Evolutionary conservation across 2,888 invertebrate genomes (phyloP), one percentile per base, ranked within the genome.

Genomic region (Cryptus viduatorius): DNA sequence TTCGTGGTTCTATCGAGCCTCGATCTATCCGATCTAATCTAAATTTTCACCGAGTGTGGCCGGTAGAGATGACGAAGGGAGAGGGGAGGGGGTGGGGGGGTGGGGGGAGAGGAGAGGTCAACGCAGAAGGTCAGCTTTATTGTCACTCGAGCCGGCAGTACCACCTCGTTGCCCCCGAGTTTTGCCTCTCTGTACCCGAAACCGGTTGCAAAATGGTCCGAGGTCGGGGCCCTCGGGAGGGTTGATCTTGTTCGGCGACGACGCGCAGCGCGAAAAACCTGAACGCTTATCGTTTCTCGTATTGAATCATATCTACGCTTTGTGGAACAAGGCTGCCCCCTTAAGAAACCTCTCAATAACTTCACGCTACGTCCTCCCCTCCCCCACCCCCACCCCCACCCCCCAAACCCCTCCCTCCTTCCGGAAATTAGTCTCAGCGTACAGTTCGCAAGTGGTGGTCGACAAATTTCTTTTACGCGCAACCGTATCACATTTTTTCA

Each of bases 181-280:
- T 64, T 46, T 42, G 48, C 37, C 24, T 37, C 44, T 71, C 48
- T 82, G 50, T 73, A 79, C 56, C 42, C 24, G 65, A 44, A 84
- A 84, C 84, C 84, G 84, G 84, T 84, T 84, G 84, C 81, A 84
- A 84, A 84, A 84, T 84, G 84, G 81, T 79, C 84, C 84, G 84
- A 84, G 84, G 77, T 84, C 84, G 67, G 65, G 37, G 81, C 81
- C 84, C 84, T 69, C 84, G 42, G 10, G 31, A 69, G 84, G 84
- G 84, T 84, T 84, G 84, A 73, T 84, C 81, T 65, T 79, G 73
- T 81, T 84, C 56, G 61, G 53, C 53, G 48, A 12, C 24, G 29
- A 12, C 24, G 29, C 73, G 46, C 56, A 24, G 7, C 24, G 59
- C 59, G 44, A 24, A 72, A 71, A 56, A 56, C 56, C 24, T 56